Conservation (phyloP, 1,140 invertebrate species). For the Drosophila mayri region DNA sequence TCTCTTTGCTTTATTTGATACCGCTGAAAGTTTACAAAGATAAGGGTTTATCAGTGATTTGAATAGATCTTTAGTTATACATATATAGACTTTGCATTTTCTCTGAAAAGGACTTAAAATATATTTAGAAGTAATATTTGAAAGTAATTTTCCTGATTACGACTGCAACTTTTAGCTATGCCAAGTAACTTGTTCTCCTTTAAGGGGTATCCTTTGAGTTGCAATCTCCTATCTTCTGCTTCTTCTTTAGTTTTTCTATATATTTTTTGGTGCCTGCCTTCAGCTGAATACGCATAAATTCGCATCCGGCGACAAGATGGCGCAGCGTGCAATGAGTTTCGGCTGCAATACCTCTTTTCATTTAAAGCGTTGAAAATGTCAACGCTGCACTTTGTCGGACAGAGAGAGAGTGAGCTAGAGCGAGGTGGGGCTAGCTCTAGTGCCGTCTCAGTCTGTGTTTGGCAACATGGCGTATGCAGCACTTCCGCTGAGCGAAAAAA, state of each 20-base stretch:
- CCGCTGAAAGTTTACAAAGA: not conserved
- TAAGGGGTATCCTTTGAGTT: not conserved
- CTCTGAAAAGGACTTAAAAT: too few relatives aligned
- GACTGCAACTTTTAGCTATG: not conserved
- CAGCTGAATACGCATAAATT: slow-evolving; percentile 80
- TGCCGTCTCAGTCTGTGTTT: slow-evolving; percentile 32
- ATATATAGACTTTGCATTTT: too few relatives aligned
- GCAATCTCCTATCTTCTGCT: not conserved
- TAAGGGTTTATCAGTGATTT: not conserved
- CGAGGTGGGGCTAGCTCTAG: not conserved
- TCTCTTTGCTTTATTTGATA: slow-evolving; percentile 25
- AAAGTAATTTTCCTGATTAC: too few relatives aligned
- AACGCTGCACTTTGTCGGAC: slow-evolving; percentile 60
- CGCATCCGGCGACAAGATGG: slow-evolving; percentile 79
- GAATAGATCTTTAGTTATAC: accelerated
- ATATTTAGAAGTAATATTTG: too few relatives aligned
- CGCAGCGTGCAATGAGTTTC: slow-evolving; percentile 45
- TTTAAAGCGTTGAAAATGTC: slow-evolving; percentile 62
- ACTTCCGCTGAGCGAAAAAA: slow-evolving; percentile 51
- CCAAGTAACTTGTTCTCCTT: not conserved
- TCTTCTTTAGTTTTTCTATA: slow-evolving; percentile 2
- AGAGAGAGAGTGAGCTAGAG: slow-evolving; percentile 3
- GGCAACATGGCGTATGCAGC: slow-evolving; percentile 57
- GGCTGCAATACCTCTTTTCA: slow-evolving; percentile 53
- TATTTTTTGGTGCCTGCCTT: slow-evolving; percentile 25